Conservation (phyloP, 2,113 vertebrate species). For the Naja naja region DNA sequence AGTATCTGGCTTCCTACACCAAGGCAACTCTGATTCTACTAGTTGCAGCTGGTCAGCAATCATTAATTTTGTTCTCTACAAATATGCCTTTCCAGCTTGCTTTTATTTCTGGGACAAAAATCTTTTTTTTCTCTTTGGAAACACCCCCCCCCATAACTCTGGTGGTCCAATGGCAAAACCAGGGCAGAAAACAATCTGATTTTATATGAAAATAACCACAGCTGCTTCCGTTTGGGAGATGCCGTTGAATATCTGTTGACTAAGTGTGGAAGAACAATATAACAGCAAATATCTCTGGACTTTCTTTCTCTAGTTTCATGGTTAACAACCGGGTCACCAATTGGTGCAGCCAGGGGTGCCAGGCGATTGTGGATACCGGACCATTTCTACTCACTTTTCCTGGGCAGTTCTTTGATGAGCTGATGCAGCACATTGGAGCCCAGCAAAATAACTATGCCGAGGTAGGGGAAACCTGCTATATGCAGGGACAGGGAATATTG, state of each 20-base stretch:
- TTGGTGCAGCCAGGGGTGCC: conserved; percentile 68
- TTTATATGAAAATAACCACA: not conserved
- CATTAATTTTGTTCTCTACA: not conserved
- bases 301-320: conserved; percentile 51
- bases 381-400: conserved; percentile 66
- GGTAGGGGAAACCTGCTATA: conserved; percentile 37
- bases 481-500: too few species aligned
- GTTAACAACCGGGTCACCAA: conserved; percentile 52
- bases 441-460: conserved; percentile 55
- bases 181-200: not conserved
- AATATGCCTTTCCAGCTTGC: not conserved
- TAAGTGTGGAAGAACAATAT: not conserved
- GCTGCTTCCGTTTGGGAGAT: not conserved
- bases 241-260: not conserved
- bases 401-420: conserved; percentile 25
- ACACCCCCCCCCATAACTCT: too few species aligned
- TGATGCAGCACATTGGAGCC: conserved; percentile 67
- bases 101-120: not conserved
- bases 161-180: not conserved
- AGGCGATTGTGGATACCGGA: conserved; percentile 69
- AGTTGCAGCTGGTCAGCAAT: not conserved
- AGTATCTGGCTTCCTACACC: not conserved
- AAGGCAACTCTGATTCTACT: not conserved
- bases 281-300: not conserved
- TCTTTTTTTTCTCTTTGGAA: not conserved